A percentile compares a stretch with the other conserved stretches of the same genome.
Evolutionary conservation across 2,113 vertebrate genomes (phyloP).

Genomic region (Puntigrus tetrazona): DNA sequence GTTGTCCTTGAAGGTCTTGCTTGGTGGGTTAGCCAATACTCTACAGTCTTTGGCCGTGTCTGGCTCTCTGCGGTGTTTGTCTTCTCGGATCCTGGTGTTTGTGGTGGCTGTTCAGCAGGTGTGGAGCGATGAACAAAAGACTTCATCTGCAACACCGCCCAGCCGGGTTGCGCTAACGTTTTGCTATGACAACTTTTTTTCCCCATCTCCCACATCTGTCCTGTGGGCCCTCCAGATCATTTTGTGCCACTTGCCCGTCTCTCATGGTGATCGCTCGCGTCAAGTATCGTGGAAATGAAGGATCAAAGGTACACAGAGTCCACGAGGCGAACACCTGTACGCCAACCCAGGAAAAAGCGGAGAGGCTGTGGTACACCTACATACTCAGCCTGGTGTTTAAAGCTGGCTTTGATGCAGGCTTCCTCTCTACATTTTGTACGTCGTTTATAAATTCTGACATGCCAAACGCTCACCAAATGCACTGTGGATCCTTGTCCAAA

Average conservation of each 20-base stretch:
- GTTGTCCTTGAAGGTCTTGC: conserved; percentile 76
- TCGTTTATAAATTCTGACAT: conserved; percentile 81
- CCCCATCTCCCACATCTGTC: conserved; percentile 90
- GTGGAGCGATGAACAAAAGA: conserved; percentile 91
- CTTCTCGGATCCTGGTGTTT: conserved; percentile 89
- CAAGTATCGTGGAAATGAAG: conserved; percentile 83
- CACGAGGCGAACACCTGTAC: conserved; percentile 65
- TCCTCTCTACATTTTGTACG: conserved; percentile 86
- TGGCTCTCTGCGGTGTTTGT: conserved; percentile 93
- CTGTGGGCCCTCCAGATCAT: conserved; percentile 98
- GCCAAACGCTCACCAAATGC: conserved; percentile 83
- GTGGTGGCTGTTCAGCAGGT: conserved; percentile 88
- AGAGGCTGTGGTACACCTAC: conserved; percentile 96
- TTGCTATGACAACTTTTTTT: conserved; percentile 88
- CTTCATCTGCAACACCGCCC: conserved; percentile 88
- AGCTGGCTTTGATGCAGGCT: conserved; percentile 76
- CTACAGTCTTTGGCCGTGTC: conserved; percentile 87
- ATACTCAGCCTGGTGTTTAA: conserved; percentile 90
- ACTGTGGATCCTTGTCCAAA: conserved; percentile 83
- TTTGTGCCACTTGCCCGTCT: conserved; percentile 90
- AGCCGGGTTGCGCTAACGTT: conserved; percentile 90
- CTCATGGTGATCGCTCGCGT: conserved; percentile 90
- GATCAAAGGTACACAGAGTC: conserved; percentile 66
- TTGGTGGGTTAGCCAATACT: conserved; percentile 93
- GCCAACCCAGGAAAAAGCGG: conserved; percentile 81